Conservation (phyloP, 2,113 vertebrate genomes). For the Catharus bicknelli region DNA sequence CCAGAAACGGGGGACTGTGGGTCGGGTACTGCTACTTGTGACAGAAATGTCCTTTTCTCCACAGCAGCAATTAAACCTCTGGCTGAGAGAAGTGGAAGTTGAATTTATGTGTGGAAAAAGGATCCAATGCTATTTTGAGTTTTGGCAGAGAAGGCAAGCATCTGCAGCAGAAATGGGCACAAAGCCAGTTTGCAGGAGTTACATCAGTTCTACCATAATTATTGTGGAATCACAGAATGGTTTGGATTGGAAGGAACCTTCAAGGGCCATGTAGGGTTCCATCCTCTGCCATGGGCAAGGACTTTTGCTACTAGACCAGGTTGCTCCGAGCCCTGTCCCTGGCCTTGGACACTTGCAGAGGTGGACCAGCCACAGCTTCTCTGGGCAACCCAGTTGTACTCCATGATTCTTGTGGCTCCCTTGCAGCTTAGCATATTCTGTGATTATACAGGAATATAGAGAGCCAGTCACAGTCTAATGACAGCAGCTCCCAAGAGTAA, state of each 20-base stretch:
- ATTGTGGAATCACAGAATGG: background rate
- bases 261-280: background rate
- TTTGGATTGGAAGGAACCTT: background rate
- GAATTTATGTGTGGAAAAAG: background rate
- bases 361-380: background rate
- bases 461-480: background rate
- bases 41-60: background rate
- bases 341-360: background rate
- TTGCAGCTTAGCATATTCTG: background rate
- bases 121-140: background rate
- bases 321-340: background rate
- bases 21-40: background rate
- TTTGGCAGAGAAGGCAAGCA: background rate
- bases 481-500: background rate
- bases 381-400: background rate
- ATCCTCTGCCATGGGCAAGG: background rate
- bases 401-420: background rate
- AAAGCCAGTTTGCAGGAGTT: background rate
- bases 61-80: background rate
- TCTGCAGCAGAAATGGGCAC: background rate
- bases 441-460: background rate
- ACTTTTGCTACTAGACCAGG: background rate
- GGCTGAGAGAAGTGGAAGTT: background rate
- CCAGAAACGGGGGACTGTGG: background rate
- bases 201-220: background rate